These are phyloP conservation scores for Sebastolobus altivelis DNA, from an alignment of 2,797 vertebrate species.

Conservation along the genomic window DNA sequence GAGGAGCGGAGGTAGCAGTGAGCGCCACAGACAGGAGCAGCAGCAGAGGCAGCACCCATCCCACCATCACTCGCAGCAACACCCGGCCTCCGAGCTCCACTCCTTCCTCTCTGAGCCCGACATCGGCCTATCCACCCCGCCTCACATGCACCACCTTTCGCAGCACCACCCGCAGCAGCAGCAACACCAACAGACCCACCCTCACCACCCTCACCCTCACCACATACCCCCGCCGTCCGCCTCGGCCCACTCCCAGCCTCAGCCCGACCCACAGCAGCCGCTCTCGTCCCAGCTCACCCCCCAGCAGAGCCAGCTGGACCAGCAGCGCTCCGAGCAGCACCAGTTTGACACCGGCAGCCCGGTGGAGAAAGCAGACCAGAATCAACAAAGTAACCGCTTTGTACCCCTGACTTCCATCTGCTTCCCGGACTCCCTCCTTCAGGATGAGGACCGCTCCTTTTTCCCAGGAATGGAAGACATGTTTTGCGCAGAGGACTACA, in stretches of 20 bases:
- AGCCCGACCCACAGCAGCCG: slow-evolving; percentile 78
- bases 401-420: slow-evolving; percentile 96
- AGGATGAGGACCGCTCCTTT: slow-evolving; percentile 95
- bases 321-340: slow-evolving; percentile 88
- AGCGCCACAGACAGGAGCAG: slow-evolving; percentile 80
- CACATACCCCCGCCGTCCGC: slow-evolving; percentile 80
- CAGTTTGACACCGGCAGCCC: slow-evolving; percentile 86
- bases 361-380: slow-evolving; percentile 83
- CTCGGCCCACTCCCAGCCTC: slow-evolving; percentile 78
- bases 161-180: slow-evolving; percentile 82
- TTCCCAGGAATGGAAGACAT: slow-evolving; percentile 98
- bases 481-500: slow-evolving; percentile 94
- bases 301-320: slow-evolving; percentile 85
- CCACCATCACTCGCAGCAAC: slow-evolving; percentile 82
- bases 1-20: slow-evolving; percentile 70
- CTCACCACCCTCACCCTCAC: slow-evolving; percentile 83
- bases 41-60: slow-evolving; percentile 79
- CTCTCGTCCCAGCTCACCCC: slow-evolving; percentile 83
- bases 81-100: slow-evolving; percentile 84
- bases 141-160: slow-evolving; percentile 86
- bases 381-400: slow-evolving; percentile 90
- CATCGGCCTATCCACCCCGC: slow-evolving; percentile 78
- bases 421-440: slow-evolving; percentile 94
- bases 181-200: slow-evolving; percentile 80
- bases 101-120: slow-evolving; percentile 87